Base-by-base conservation (phyloP, 2,888 invertebrate genomes). In the Leucozona laternaria region DNA sequence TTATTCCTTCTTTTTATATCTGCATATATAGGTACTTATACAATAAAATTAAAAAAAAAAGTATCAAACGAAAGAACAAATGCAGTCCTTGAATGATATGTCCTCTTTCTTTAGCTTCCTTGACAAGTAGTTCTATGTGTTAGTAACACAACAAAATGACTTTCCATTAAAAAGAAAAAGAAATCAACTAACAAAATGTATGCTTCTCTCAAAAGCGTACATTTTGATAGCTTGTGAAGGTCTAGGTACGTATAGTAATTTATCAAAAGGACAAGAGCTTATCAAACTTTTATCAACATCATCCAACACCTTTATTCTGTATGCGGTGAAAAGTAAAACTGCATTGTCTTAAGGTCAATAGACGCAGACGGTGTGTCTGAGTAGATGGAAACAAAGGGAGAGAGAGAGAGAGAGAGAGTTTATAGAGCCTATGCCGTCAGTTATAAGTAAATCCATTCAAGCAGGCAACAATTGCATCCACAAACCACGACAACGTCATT, bases 301-400 rank as follows among this genome's bases (percentile, higher is more conserved):
- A 75, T 62, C 64, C 40, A 75, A 75, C 70, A 79, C 48, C 40
- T 43, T 60, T 83, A 31, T 17, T 28, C 70, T 45, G 31, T 57
- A 13, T 70, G 57, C 62, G 64, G 75, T 75, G 31, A 75, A 75
- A 84, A 70, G 83, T 75, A 71, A 75, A 79, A 70, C 79, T 75
- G 75, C 79, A 84, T 57, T 64, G 75, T 58, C 70, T 75, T 57
- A 64, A 75, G 79, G 79, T 79, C 73, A 79, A 84, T 50, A 73
- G 68, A 83, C 62, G 62, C 28, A 75, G 75, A 79, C 64, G 48
- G 37, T 62, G 37, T 62, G 73, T 75, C 79, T 79, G 37, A n/a
- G 50, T n/a, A 48, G n/a, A 28, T 17, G 2, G 37, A 62, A 76
- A 37, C 10, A 15, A 2, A 17, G 31, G 34, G 17, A 8, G 31